phyloP scores from a whole-genome alignment of 2,888 invertebrate species.

The Laspeyria flexula region DNA sequence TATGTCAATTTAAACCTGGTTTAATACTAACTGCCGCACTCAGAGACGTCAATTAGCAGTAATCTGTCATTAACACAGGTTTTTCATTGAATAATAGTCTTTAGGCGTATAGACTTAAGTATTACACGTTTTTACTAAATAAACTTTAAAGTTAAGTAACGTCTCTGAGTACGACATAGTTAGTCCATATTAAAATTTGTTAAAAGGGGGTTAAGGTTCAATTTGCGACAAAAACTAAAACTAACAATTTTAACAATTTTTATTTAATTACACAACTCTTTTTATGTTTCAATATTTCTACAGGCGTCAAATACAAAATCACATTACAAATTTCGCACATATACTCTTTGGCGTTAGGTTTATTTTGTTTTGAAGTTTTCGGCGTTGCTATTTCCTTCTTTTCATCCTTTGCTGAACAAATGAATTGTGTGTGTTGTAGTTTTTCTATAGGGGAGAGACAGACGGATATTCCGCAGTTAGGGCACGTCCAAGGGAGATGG shows the following conservation, averaged over 20 bases:
- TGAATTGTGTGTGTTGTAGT: conserved; percentile 89
- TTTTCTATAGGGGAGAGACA: conserved; percentile 89
- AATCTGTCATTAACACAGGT: too few relatives aligned
- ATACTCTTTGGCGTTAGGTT: conserved; percentile 88
- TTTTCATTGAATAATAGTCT: too few relatives aligned
- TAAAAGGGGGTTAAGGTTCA: too few relatives aligned
- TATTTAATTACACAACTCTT: conserved; percentile 85
- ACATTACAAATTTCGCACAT: conserved; percentile 90
- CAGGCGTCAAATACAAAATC: conserved; percentile 89
- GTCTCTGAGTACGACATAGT: too few relatives aligned
- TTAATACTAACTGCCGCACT: too few relatives aligned
- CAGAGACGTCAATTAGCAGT: too few relatives aligned
- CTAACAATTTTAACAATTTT: conserved; percentile 22
- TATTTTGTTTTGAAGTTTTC: conserved; percentile 57
- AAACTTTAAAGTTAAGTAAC: too few relatives aligned
- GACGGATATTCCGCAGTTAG: conserved; percentile 88
- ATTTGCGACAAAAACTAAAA: too few relatives aligned
- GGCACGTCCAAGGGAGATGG: conserved; percentile 90
- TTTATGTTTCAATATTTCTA: conserved; percentile 95
- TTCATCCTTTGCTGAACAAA: conserved; percentile 65
- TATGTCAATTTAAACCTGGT: too few relatives aligned
- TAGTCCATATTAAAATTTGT: too few relatives aligned
- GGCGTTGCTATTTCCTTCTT: conserved; percentile 60
- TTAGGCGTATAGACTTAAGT: too few relatives aligned
- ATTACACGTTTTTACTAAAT: too few relatives aligned